Evolutionary conservation across 2,888 invertebrate genomes (phyloP).

Genomic region (Dorcus hopei): DNA sequence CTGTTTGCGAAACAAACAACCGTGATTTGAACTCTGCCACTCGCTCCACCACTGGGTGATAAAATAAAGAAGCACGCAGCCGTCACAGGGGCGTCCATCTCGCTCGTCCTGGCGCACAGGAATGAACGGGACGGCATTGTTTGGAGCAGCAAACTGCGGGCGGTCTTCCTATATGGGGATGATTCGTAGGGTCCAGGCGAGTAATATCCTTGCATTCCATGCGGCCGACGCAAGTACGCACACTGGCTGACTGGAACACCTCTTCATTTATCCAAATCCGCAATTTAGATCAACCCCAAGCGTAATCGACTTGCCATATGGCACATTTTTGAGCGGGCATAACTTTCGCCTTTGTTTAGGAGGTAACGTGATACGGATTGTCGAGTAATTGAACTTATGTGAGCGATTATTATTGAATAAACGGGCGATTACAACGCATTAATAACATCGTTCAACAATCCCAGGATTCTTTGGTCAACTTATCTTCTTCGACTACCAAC

Average conservation of each 20-base stretch:
- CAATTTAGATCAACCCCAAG: conserved; percentile 38
- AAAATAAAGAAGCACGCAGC: not conserved
- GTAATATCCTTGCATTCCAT: conserved; percentile 11
- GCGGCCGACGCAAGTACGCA: conserved; percentile 5
- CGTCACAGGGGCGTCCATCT: not conserved
- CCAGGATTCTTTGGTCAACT: too few species aligned
- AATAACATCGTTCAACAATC: too few species aligned
- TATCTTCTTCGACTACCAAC: too few species aligned
- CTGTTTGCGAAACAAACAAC: conserved; percentile 34
- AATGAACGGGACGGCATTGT: conserved; percentile 26
- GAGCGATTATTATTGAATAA: not conserved
- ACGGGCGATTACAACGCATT: not conserved
- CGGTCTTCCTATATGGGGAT: conserved; percentile 34
- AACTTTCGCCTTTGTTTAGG: conserved; percentile 19
- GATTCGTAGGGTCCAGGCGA: conserved; percentile 26
- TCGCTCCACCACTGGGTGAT: not conserved
- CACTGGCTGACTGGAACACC: conserved; percentile 38
- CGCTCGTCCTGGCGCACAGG: not conserved
- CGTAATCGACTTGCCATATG: conserved; percentile 31
- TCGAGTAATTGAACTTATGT: conserved; percentile 13
- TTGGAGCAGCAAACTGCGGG: conserved; percentile 33
- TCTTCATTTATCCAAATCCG: conserved; percentile 44
- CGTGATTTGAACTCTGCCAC: conserved; percentile 18
- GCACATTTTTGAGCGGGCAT: conserved; percentile 28
- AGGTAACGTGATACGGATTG: conserved; percentile 14